These are phyloP conservation scores for Trypoxylus dichotomus DNA, from an alignment of 1,140 invertebrate species.

Conservation along the genomic window DNA sequence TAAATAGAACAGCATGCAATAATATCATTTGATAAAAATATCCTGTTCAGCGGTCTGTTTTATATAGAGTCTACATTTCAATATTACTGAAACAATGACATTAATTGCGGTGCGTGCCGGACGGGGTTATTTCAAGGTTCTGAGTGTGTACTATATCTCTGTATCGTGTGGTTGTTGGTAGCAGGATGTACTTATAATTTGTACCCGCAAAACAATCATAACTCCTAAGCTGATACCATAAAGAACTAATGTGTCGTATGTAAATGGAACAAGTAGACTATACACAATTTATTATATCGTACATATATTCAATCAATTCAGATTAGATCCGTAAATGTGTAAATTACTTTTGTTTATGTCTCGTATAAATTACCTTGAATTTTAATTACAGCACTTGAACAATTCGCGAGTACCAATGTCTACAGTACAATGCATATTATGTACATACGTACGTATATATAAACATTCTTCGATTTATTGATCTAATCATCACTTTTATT, in stretches of 20 bases:
- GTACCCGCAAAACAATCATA: conserved; percentile 18
- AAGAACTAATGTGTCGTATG: conserved; percentile 1
- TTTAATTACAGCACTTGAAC: not conserved
- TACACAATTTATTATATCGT: conserved; percentile 8
- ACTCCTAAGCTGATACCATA: not conserved
- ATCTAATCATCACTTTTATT: not conserved
- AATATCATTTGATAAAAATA: conserved; percentile 12
- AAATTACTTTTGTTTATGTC: conserved; percentile 16
- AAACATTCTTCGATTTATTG: not conserved
- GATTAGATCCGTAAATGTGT: conserved; percentile 21
- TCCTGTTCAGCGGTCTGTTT: conserved; percentile 10
- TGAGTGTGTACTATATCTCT: not conserved
- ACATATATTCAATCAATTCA: not conserved
- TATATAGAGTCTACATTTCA: not conserved
- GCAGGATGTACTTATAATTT: conserved; percentile 21
- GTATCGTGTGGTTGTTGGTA: not conserved
- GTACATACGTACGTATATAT: not conserved
- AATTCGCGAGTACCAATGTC: not conserved
- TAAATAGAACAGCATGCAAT: conserved; percentile 19
- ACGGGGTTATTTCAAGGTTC: conserved; percentile 11
- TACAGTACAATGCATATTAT: not conserved
- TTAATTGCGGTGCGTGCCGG: conserved; percentile 6
- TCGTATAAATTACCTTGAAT: conserved; percentile 12
- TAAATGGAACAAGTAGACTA: conserved; percentile 19
- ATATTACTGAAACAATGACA: conserved; percentile 14